phyloP scores from a whole-genome alignment of 2,113 vertebrate genomes.

The Lonchura striata region DNA sequence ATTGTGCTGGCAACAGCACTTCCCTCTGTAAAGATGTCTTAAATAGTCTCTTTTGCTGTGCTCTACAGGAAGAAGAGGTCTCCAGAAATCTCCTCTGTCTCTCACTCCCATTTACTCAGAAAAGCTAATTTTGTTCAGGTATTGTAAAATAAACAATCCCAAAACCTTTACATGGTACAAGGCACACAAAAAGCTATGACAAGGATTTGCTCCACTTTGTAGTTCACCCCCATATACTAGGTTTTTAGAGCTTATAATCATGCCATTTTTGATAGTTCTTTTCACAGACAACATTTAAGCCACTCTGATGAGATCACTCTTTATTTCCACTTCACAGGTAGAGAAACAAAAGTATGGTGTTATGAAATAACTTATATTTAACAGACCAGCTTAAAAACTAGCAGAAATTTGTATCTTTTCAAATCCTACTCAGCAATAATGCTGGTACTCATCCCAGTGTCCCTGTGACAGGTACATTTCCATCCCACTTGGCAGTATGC shows the following conservation, averaged over 20 bases:
- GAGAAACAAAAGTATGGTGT: neutral
- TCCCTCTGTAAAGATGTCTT: neutral
- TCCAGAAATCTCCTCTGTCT: neutral
- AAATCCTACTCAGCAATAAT: neutral
- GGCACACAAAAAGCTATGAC: neutral
- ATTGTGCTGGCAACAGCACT: neutral
- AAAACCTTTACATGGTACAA: neutral
- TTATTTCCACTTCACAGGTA: neutral
- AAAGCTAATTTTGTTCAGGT: neutral
- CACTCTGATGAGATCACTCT: neutral
- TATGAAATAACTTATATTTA: neutral
- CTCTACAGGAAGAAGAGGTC: neutral
- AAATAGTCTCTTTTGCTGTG: neutral
- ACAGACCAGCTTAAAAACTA: neutral
- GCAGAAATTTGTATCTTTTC: neutral
- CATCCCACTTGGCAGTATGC: neutral
- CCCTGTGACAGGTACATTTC: neutral
- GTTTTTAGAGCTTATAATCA: neutral
- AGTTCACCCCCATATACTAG: neutral
- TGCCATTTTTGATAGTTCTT: neutral
- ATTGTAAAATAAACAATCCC: neutral
- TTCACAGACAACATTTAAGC: neutral
- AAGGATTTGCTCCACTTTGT: neutral
- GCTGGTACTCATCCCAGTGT: neutral
- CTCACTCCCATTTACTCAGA: neutral